Evolutionary conservation across 2,888 invertebrate genomes (phyloP).

Genomic region (Xestobium rufovillosum): DNA sequence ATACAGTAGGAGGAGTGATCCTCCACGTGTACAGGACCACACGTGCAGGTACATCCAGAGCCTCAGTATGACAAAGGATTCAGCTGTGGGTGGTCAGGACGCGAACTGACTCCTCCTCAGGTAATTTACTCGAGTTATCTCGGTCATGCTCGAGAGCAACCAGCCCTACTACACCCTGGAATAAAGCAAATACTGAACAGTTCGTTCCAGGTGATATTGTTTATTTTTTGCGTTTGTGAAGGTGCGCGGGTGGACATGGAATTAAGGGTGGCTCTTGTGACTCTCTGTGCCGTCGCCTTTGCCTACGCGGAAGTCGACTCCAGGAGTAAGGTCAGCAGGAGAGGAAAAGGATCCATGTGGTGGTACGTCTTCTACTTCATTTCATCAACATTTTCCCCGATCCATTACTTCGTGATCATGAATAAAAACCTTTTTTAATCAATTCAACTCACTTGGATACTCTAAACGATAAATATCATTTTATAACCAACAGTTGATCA

Average conservation of each 20-base stretch:
- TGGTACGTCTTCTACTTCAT: conserved; percentile 56
- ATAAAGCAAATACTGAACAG: conserved; percentile 40
- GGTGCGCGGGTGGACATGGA: conserved; percentile 22
- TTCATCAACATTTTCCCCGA: neutral
- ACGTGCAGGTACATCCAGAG: conserved; percentile 33
- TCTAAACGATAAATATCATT: too few species aligned
- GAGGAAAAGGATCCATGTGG: conserved; percentile 87
- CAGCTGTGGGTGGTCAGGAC: conserved; percentile 40
- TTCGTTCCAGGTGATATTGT: conserved; percentile 40
- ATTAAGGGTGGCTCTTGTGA: conserved; percentile 30
- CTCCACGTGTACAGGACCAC: conserved; percentile 39
- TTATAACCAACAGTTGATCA: too few species aligned
- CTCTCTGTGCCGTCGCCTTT: conserved; percentile 27
- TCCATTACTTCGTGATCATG: neutral
- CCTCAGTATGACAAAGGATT: conserved; percentile 38
- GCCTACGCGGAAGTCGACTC: conserved; percentile 31
- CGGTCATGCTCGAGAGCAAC: conserved; percentile 33
- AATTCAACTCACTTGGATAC: too few species aligned
- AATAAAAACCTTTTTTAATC: neutral
- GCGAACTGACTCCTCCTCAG: conserved; percentile 35
- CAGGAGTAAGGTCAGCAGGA: conserved; percentile 48
- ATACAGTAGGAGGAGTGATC: conserved; percentile 27
- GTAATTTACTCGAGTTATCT: conserved; percentile 29
- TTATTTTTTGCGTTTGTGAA: conserved; percentile 41
- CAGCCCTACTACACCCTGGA: conserved; percentile 39